These are phyloP conservation scores for Falco punctatus DNA, from an alignment of 2,113 vertebrate species.

Conservation along the genomic window DNA sequence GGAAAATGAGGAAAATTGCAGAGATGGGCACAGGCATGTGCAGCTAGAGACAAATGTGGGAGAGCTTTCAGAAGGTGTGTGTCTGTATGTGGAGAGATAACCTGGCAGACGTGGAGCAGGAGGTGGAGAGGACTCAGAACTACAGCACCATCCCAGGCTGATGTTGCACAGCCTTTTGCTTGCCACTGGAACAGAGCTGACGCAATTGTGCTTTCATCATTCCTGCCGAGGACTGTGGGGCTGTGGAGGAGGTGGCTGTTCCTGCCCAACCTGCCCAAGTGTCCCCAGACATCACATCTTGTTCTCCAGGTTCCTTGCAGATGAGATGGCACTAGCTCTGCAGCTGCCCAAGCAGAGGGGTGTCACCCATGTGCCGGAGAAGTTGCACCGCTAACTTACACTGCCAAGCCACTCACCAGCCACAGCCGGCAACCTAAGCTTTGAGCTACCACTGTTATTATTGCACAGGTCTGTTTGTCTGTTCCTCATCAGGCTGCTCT, in stretches of 20 bases:
- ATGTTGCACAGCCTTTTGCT: not conserved
- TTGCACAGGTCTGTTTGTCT: not conserved
- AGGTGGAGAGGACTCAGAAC: not conserved
- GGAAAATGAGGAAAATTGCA: not conserved
- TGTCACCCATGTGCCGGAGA: not conserved
- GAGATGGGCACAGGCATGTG: not conserved
- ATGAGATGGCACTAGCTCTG: not conserved
- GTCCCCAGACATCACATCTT: not conserved
- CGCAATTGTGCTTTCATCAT: not conserved
- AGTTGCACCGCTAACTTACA: not conserved
- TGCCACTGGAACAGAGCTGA: not conserved
- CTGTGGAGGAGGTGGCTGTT: not conserved
- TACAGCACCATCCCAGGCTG: not conserved
- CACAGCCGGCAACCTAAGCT: not conserved
- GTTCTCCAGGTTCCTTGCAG: not conserved
- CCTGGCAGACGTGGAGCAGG: not conserved
- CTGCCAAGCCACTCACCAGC: not conserved
- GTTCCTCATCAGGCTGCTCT: not conserved
- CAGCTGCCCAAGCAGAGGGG: not conserved
- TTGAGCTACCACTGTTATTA: not conserved
- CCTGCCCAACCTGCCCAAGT: not conserved
- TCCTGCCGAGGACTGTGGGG: not conserved
- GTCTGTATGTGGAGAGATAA: not conserved
- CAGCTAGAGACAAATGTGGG: not conserved
- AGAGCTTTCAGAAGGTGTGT: not conserved